Conservation (phyloP, 1,140 invertebrate genomes). For the Bacillus rossius region DNA sequence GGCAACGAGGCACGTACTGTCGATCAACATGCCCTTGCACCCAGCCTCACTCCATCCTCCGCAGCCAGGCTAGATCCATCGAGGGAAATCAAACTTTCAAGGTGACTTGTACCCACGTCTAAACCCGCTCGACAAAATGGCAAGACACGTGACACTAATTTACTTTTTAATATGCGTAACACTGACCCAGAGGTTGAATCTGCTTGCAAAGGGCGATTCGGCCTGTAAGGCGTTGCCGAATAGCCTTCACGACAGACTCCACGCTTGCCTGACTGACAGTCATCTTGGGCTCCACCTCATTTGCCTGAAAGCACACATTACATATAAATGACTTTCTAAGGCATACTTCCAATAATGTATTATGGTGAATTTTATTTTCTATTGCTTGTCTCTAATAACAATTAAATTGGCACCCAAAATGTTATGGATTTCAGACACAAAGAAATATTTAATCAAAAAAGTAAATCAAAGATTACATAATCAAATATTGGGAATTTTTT, state of each 20-base stretch:
- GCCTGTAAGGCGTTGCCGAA: conserved; percentile 64
- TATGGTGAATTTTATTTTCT: too few relatives aligned
- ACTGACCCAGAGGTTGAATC: conserved; percentile 67
- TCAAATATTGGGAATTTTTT: not conserved
- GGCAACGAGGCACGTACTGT: too few relatives aligned
- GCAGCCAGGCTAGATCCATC: too few relatives aligned
- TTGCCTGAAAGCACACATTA: not conserved
- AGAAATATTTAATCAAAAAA: not conserved
- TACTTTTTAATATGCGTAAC: too few relatives aligned
- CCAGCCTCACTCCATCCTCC: too few relatives aligned
- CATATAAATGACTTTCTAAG: not conserved
- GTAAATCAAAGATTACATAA: not conserved
- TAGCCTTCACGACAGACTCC: conserved; percentile 59
- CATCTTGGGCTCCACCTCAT: conserved; percentile 35
- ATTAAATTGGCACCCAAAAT: conserved; percentile 12
- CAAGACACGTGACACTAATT: too few relatives aligned
- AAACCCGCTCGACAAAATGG: too few relatives aligned
- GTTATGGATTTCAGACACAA: not conserved
- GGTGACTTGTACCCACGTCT: too few relatives aligned
- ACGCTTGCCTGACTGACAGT: conserved; percentile 54
- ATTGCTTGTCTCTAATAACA: conserved; percentile 17
- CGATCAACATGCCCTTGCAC: too few relatives aligned
- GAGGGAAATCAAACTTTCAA: too few relatives aligned
- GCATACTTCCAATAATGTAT: not conserved
- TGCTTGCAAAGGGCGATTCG: conserved; percentile 70